These are phyloP conservation scores for Euleptes europaea DNA, from an alignment of 2,113 vertebrate species.

Conservation along the genomic window DNA sequence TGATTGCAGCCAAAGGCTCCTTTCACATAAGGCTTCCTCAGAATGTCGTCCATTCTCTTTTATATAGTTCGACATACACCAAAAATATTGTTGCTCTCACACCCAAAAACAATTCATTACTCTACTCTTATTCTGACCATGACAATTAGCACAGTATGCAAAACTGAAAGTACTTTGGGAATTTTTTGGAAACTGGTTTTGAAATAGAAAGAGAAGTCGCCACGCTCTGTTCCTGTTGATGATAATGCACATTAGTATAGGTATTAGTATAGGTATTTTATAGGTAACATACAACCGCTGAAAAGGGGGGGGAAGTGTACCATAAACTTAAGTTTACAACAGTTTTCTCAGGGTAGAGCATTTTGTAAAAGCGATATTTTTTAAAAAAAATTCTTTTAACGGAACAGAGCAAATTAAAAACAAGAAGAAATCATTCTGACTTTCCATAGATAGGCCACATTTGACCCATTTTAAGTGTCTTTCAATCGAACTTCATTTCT, in stretches of 20 bases:
- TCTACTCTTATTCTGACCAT: slow-evolving; percentile 50
- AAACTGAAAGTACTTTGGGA: slow-evolving; percentile 31
- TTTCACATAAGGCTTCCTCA: slow-evolving; percentile 48
- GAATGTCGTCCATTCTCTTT: slow-evolving; percentile 42
- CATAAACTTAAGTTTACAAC: slow-evolving; percentile 22
- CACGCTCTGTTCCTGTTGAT: slow-evolving; percentile 19
- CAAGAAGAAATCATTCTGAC: neutral
- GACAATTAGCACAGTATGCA: slow-evolving; percentile 48
- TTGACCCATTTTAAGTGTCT: slow-evolving; percentile 9
- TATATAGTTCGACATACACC: slow-evolving; percentile 31
- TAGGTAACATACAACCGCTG: neutral
- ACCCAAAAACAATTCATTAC: slow-evolving; percentile 41
- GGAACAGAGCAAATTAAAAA: neutral
- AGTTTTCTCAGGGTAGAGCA: slow-evolving; percentile 28
- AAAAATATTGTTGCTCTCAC: slow-evolving; percentile 39
- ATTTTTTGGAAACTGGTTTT: slow-evolving; percentile 48
- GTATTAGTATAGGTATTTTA: slow-evolving; percentile 9
- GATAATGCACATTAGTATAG: slow-evolving; percentile 29
- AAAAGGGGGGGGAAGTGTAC: slow-evolving; percentile 35
- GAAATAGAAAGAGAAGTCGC: slow-evolving; percentile 25
- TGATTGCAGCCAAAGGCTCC: neutral
- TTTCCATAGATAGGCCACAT: slow-evolving; percentile 26
- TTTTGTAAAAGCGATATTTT: slow-evolving; percentile 15
- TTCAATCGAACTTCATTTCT: slow-evolving; percentile 29
- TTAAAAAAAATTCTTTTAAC: slow-evolving; percentile 15